Base-by-base conservation (phyloP, 30 jellyfish, hydroid and myxozoan species). In the Aurelia sp. region DNA sequence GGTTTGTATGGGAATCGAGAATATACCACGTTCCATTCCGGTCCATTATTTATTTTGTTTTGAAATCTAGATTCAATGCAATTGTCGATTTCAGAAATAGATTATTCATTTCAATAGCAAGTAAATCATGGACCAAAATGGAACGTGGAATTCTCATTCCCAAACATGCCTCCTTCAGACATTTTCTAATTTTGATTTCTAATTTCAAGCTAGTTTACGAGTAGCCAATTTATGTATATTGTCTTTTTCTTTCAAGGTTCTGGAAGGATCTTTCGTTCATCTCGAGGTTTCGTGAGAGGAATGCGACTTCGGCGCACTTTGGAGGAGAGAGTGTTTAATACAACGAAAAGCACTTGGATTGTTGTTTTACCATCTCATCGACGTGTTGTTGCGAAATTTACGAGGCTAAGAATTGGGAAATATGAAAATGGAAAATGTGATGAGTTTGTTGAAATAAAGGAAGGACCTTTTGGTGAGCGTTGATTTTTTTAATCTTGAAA, bases 361-460 rank as follows among this genome's bases (percentile, higher is more conserved):
- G 79, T 88, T 5, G 50, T 81, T 59, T 72, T 76, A 13, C 91
- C 91, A 6, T 18, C 59, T 16, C 67, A 67, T 13, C 80, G 67
- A 41, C 69, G 86, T 16, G 74, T 88, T 50, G 96, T 19, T 22
- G 91, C 85, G 20, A 35, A 65, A 18, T 78, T 88, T 35, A 78
- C 84, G 31, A 60, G 61, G 33, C 48, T 78, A 81, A 68, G 58
- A 44, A 30, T 88, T 30, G 87, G 86, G 7, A 33, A 48, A n/a
- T 15, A 18, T 16, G 13, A 38, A 13, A 51, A 52, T 12, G 88
- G 88, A 4, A 51, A 68, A 18, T 88, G 96, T 53, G 83, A 70
- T 27, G 96, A 88, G 30, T 88, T 38, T 60, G 91, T 88, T 8
- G 91, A 77, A 68, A 76, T 88, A 4, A 88, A 88, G 67, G 91